phyloP scores from a whole-genome alignment of 2,113 vertebrate species.

The Irena cyanogastra region DNA sequence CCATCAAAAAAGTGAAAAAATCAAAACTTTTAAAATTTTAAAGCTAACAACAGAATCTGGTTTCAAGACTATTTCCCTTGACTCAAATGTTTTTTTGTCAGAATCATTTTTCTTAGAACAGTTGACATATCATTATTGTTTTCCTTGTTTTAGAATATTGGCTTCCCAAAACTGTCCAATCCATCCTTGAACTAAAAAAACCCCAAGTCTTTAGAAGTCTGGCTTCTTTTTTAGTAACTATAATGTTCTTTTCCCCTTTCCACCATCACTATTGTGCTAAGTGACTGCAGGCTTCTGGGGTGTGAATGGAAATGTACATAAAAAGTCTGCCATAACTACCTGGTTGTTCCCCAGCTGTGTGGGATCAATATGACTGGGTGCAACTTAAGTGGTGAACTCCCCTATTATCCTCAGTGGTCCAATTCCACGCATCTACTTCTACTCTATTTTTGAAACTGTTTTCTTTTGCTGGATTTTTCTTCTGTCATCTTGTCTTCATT shows the following conservation, averaged over 20 bases:
- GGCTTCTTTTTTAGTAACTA: neutral
- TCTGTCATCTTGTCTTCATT: neutral
- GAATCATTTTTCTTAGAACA: conserved; percentile 2
- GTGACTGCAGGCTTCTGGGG: neutral
- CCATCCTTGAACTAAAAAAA: neutral
- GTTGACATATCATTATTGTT: conserved; percentile 31
- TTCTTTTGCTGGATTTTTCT: neutral
- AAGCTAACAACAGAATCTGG: conserved; percentile 27
- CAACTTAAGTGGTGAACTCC: neutral
- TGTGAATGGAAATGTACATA: neutral
- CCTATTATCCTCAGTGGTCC: neutral
- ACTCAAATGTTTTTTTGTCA: neutral
- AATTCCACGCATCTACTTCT: neutral
- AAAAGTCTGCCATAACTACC: neutral
- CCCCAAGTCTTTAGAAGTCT: neutral
- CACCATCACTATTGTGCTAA: neutral
- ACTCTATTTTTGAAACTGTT: neutral
- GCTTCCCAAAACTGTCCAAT: neutral
- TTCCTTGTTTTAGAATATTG: conserved; percentile 3
- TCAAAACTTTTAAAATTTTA: neutral
- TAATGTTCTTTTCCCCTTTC: neutral
- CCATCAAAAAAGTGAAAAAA: neutral
- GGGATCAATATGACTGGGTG: neutral
- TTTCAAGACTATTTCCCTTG: conserved; percentile 33
- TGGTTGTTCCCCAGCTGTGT: neutral